Evolutionary conservation across 2,888 invertebrate species (phyloP), one percentile per base, ranked within the genome.

Genomic region (Drosophila paranaensis): DNA sequence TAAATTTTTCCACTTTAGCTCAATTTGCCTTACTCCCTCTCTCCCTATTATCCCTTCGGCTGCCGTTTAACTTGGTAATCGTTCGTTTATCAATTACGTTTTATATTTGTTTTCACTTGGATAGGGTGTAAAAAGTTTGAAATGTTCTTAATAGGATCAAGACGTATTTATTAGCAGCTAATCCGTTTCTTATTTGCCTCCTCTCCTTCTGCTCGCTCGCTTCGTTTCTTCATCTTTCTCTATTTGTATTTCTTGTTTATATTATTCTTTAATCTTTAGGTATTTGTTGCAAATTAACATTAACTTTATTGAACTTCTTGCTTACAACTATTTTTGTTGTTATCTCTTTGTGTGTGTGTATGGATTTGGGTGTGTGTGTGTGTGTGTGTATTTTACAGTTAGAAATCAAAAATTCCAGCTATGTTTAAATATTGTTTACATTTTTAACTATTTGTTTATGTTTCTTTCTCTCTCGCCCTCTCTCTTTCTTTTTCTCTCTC

Each of bases 91-190:
- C 53, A 74, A 62, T 77, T 77, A 62, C 33, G 14, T 65, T 65
- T 65, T 60, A 68, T 58, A 60, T 73, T 48, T 39, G 39, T 66
- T 63, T 69, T 74, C 64, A 35, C 53, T 72, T 68, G 82, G 75
- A 74, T 84, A 76, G 73, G 78, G 81, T 81, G 84, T 81, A 81
- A 84, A 81, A 81, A 81, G 84, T 81, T 81, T 81, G 51, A 70
- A 81, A 80, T 81, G 64, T 77, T 79, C 70, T 78, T 68, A 70
- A 73, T 82, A 79, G 71, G 80, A 82, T 75, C 66, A 82, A 75
- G 71, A 82, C 76, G 66, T 78, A 68, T 57, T 72, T 80, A 67
- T 76, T 67, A 67, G 58, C 77, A 77, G 51, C 62, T 62, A 62
- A 71, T 71, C 46, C 40, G 40, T 30, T 40, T 40, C 48, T 50